Percentiles rank a stretch among this genome's conserved stretches.
phyloP scores from a whole-genome alignment of 92 coral and sea anemone genomes.

The Bergia puertoricense region DNA sequence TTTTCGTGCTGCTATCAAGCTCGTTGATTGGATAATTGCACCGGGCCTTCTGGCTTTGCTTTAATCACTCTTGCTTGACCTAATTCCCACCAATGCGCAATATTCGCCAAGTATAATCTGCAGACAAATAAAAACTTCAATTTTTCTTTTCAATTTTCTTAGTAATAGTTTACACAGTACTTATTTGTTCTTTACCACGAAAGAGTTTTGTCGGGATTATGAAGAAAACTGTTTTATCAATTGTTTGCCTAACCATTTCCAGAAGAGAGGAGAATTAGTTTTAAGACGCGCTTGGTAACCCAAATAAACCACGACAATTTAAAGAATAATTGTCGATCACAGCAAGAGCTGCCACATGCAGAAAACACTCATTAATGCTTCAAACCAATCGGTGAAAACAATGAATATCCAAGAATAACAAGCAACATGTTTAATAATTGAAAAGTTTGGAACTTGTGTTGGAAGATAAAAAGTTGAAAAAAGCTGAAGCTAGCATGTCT shows the following conservation, averaged over 20 bases:
- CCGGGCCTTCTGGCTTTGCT: neutral
- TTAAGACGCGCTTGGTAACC: neutral
- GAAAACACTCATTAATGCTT: conserved; percentile 15
- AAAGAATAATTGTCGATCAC: conserved; percentile 5
- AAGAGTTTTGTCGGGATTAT: conserved; percentile 17
- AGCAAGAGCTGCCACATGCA: neutral
- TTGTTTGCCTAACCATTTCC: neutral
- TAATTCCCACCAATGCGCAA: conserved; percentile 16
- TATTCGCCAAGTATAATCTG: conserved; percentile 16
- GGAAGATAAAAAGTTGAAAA: neutral
- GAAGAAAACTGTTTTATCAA: neutral
- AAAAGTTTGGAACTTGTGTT: neutral
- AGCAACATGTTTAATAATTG: conserved; percentile 9
- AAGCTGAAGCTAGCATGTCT: neutral
- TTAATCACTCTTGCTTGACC: neutral
- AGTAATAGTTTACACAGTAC: neutral
- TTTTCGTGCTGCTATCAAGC: neutral
- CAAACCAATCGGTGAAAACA: conserved; percentile 12
- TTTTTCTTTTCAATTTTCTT: conserved; percentile 14
- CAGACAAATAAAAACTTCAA: conserved; percentile 20
- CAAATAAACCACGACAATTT: neutral
- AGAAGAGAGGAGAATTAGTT: neutral
- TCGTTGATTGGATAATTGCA: neutral
- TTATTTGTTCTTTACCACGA: conserved; percentile 10
- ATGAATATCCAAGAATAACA: neutral